Evolutionary conservation across 2,797 vertebrate species (phyloP), one percentile per base, ranked within the genome.

Genomic region (Mormyrops boulengeri): DNA sequence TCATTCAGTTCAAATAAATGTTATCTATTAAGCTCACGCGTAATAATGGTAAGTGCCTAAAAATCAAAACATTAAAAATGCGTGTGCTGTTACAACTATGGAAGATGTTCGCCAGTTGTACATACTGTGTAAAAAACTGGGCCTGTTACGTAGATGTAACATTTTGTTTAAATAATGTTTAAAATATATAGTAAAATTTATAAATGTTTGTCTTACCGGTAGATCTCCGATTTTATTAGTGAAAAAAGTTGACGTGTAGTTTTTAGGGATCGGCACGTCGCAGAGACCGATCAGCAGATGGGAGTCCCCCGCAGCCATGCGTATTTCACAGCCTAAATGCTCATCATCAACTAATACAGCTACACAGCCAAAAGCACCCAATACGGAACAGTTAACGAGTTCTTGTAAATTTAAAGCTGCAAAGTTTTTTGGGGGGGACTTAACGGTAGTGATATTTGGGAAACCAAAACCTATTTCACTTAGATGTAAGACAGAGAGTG

Each of bases 151-250:
- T 73, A 17, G 14, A 73, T 38, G 34, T 73, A 73, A 73, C 34
- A 73, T 73, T 73, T 73, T 38, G n/a, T 22, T 60, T 26, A 60
- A 57, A 2, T n/a, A 2, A 62, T 62, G 57, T 22, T 22, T 8
- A 22, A 60, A 60, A 9, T 1, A 47, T n/a, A 62, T 69, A 38
- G 12, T 38, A 69, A n/a, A 38, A 4, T 22, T 22, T 2, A 85
- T 22, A 3, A 53, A n/a, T 0, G 26, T 41, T 12, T 11, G 73
- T 82, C 88, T 92, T 92, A 92, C 92, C 91, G 95, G 93, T 2
- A 0, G 34, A 0, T 93, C 95, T 1, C 96, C 96, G 0, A 95
- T 90, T 84, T 96, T 96, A 92, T 94, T 96, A 8, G 93, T 95
- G 41, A 92, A 89, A 41, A 60, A 94, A 0, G 93, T 93, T 8